A percentile compares a stretch with the other conserved stretches of the same genome.
Conservation (phyloP, 2,888 invertebrate genomes). For the Trimorus sp. region DNA sequence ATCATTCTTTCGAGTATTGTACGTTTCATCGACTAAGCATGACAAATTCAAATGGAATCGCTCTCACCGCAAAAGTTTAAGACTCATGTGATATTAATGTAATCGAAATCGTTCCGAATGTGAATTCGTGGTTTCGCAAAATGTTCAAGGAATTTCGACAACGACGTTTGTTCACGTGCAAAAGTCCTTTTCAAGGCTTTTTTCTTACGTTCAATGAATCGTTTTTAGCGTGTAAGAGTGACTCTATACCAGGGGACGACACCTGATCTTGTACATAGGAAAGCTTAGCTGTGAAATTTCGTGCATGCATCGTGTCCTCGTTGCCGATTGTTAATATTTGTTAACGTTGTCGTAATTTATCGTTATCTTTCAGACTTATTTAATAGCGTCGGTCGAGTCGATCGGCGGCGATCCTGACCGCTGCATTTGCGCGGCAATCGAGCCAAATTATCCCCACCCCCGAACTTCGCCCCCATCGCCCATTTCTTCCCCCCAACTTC, state of each 20-base stretch:
- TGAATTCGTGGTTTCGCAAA: no score
- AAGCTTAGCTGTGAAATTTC: conserved; percentile 49
- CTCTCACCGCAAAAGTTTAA: not conserved
- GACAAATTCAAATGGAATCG: not conserved
- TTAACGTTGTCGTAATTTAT: conserved; percentile 48
- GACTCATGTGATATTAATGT: conserved; percentile 9
- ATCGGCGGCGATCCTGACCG: no score
- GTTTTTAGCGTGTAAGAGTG: not conserved
- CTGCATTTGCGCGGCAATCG: no score
- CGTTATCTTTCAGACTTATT: conserved; percentile 40
- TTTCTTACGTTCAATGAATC: not conserved
- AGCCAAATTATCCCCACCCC: no score
- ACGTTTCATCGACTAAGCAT: not conserved
- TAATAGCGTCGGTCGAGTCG: conserved; percentile 25
- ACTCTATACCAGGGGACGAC: conserved; percentile 21
- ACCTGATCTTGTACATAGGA: conserved; percentile 45
- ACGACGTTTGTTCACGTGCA: no score
- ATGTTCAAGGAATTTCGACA: no score
- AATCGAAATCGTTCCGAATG: no score
- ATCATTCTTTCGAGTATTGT: conserved; percentile 15
- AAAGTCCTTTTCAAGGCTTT: not conserved
- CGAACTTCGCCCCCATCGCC: not conserved
- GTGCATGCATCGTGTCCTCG: conserved; percentile 33
- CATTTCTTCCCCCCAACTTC: conserved; percentile 3
- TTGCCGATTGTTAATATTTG: conserved; percentile 49